A percentile compares a stretch with the other conserved stretches of the same genome.
Conservation (phyloP, 2,888 invertebrate genomes). For the Crepidodera aurea region DNA sequence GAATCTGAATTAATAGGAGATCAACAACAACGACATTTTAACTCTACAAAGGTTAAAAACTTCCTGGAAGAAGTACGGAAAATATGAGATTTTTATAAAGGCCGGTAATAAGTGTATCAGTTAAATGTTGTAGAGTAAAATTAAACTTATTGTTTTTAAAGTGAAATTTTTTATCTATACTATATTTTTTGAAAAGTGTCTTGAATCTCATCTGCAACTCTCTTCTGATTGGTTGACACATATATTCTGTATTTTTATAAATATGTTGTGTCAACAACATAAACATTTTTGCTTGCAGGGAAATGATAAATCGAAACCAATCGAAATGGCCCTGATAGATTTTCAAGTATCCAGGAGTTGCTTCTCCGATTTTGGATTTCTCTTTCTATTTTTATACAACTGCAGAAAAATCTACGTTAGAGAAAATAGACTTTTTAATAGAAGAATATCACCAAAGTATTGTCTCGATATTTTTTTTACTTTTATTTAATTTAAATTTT, state of each 20-base stretch:
- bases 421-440: constrained; percentile 46
- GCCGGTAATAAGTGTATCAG: too few species aligned
- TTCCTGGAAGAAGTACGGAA: constrained; percentile 47
- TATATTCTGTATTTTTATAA: too few species aligned
- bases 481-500: too few species aligned
- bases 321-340: constrained; percentile 48
- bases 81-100: too few species aligned
- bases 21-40: constrained; percentile 39
- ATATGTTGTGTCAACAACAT: too few species aligned
- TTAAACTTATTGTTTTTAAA: too few species aligned
- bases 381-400: constrained; percentile 49
- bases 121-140: too few species aligned
- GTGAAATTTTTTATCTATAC: too few species aligned
- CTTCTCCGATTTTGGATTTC: constrained; percentile 48
- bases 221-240: too few species aligned
- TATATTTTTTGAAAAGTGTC: too few species aligned
- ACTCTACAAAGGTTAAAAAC: constrained; percentile 41
- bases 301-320: constrained; percentile 39
- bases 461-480: too few species aligned
- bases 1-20: constrained; percentile 43
- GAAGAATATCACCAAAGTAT: constrained; percentile 46
- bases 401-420: constrained; percentile 41
- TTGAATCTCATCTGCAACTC: too few species aligned
- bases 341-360: constrained; percentile 47
- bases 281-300: constrained; percentile 40